Conservation (phyloP, 2,113 vertebrate genomes). For the Tetrao urogallus region DNA sequence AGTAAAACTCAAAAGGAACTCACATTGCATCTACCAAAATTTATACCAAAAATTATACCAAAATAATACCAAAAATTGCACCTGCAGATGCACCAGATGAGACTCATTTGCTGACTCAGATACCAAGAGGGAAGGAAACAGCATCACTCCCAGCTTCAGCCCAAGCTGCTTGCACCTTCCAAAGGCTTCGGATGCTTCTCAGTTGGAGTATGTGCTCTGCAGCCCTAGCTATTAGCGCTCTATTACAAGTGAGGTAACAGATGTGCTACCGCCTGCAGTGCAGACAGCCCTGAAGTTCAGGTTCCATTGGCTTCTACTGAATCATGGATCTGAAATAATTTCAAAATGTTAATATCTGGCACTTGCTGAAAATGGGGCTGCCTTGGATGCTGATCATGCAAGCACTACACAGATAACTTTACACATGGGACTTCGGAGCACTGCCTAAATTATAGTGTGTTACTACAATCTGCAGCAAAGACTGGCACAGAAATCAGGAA, state of each 20-base stretch:
- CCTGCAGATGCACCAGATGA: neutral
- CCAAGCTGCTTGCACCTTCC: neutral
- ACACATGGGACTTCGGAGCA: conserved; percentile 39
- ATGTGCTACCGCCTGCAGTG: conserved; percentile 41
- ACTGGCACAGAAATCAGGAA: conserved; percentile 42
- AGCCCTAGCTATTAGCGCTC: neutral
- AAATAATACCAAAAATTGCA: neutral
- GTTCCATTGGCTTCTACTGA: neutral
- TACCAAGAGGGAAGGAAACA: neutral
- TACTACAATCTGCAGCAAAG: conserved; percentile 56
- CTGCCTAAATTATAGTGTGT: conserved; percentile 56
- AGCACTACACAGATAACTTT: conserved; percentile 17
- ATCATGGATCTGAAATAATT: conserved; percentile 1
- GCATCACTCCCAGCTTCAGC: neutral
- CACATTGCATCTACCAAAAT: neutral
- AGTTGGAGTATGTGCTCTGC: neutral
- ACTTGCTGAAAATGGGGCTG: conserved; percentile 1
- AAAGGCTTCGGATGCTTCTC: neutral
- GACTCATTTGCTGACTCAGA: neutral
- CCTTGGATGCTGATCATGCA: conserved; percentile 61
- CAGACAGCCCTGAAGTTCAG: conserved; percentile 16
- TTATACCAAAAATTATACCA: too few species aligned
- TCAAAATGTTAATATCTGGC: conserved; percentile 51
- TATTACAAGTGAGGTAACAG: conserved; percentile 35
- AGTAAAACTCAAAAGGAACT: neutral